Conservation (phyloP, 2,888 invertebrate genomes). For the Ormyrus thymus region DNA sequence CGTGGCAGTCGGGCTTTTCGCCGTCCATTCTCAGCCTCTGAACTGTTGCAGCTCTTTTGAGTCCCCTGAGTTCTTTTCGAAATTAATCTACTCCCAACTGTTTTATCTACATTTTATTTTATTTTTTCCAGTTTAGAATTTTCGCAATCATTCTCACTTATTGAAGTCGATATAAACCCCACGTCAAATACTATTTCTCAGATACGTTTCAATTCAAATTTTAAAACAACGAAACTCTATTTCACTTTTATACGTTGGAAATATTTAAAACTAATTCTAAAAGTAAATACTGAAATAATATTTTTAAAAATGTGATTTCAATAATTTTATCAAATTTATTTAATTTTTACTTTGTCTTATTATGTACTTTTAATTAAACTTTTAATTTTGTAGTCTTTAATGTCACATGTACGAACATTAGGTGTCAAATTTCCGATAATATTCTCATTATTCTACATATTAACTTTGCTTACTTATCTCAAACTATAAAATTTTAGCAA, state of each 20-base stretch:
- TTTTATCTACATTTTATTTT: constrained; percentile 9
- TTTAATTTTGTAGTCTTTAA: no score
- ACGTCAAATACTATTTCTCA: constrained; percentile 2
- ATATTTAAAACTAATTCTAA: background rate
- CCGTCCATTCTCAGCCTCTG: constrained; percentile 48
- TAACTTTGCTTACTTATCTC: no score
- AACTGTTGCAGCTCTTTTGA: constrained; percentile 51
- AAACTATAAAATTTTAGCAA: no score
- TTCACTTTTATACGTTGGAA: background rate
- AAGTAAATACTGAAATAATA: background rate
- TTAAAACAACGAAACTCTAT: no score
- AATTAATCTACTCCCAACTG: constrained; percentile 9
- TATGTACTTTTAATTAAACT: no score
- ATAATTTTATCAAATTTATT: no score
- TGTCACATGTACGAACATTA: no score
- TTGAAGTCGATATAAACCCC: constrained; percentile 18
- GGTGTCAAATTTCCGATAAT: no score
- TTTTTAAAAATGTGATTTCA: background rate
- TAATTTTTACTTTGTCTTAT: no score
- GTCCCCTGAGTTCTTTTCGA: constrained; percentile 45
- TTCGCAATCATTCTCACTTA: constrained; percentile 6
- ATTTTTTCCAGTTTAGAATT: background rate
- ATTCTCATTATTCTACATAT: no score
- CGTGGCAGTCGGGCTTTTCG: constrained; percentile 53
- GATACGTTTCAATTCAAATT: no score